These are phyloP conservation scores for Phyllostomus discolor DNA, from an alignment of 2,113 vertebrate species.

Conservation along the genomic window DNA sequence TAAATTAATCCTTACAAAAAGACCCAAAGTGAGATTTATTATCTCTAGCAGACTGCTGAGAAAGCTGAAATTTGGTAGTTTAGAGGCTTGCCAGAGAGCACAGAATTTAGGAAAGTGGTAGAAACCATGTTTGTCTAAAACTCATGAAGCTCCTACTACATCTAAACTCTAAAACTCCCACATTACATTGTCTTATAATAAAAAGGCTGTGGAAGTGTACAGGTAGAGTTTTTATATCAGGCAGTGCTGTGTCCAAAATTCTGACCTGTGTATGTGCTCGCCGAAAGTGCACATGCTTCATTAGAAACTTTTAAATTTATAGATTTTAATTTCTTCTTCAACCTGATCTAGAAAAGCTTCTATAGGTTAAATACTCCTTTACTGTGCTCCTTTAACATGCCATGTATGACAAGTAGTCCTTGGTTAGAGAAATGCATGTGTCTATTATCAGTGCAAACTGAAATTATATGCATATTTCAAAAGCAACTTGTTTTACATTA, in stretches of 20 bases:
- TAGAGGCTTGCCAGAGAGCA: not conserved
- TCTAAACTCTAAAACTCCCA: not conserved
- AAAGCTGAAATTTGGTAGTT: not conserved
- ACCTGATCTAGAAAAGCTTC: not conserved
- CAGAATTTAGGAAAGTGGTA: not conserved
- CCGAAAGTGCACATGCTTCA: not conserved
- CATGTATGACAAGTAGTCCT: not conserved
- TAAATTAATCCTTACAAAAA: not conserved
- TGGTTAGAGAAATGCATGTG: not conserved
- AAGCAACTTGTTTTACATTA: slow-evolving; percentile 14
- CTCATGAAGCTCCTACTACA: not conserved
- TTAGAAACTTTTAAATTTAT: not conserved
- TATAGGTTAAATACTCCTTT: not conserved
- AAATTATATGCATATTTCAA: slow-evolving; percentile 17
- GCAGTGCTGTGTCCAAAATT: not conserved
- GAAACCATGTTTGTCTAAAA: not conserved
- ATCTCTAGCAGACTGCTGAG: not conserved
- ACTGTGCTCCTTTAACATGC: not conserved
- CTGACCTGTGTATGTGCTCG: not conserved
- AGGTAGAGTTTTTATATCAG: not conserved
- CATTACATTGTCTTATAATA: not conserved
- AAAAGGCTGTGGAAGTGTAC: not conserved
- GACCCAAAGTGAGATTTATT: not conserved
- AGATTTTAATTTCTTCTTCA: slow-evolving; percentile 21
- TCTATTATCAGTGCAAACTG: not conserved